phyloP scores from a whole-genome alignment of 2,888 invertebrate species.

The Lithophane socia region DNA sequence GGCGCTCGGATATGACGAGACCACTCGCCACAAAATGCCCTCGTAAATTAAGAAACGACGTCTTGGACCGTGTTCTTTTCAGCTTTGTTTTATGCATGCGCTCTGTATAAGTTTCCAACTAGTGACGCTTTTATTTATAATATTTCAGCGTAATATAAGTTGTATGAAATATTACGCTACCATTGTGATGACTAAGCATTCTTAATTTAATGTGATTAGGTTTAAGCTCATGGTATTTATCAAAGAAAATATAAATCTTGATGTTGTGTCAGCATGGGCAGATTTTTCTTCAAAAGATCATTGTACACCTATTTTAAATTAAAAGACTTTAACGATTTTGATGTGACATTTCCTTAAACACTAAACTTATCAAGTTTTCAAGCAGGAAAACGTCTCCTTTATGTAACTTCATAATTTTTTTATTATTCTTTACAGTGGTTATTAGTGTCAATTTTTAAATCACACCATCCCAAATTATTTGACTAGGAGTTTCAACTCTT shows the following conservation, averaged over 20 bases:
- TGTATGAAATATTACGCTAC: constrained; percentile 19
- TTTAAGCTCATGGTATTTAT: background rate
- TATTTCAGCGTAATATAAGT: constrained; percentile 41
- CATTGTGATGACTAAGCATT: background rate
- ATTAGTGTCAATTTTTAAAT: constrained; percentile 13
- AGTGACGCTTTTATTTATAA: constrained; percentile 56
- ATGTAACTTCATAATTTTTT: constrained; percentile 12
- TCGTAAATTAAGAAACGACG: constrained; percentile 88
- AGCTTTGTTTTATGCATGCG: constrained; percentile 81
- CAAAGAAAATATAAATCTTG: background rate
- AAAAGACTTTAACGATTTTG: background rate
- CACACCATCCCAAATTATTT: background rate
- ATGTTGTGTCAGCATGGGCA: background rate
- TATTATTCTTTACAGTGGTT: background rate
- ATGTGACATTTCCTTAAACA: constrained; percentile 34
- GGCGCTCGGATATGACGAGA: constrained; percentile 82
- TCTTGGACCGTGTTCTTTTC: constrained; percentile 79
- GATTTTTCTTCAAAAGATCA: constrained; percentile 14
- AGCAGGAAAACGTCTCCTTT: constrained; percentile 38
- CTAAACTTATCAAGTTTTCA: constrained; percentile 23
- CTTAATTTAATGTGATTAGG: background rate
- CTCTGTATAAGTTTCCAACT: constrained; percentile 70
- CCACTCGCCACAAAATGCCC: constrained; percentile 82
- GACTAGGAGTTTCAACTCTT: background rate
- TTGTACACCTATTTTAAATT: constrained; percentile 4